These are phyloP conservation scores for Heliornis fulica DNA, from an alignment of 2,113 vertebrate genomes.

Conservation along the genomic window DNA sequence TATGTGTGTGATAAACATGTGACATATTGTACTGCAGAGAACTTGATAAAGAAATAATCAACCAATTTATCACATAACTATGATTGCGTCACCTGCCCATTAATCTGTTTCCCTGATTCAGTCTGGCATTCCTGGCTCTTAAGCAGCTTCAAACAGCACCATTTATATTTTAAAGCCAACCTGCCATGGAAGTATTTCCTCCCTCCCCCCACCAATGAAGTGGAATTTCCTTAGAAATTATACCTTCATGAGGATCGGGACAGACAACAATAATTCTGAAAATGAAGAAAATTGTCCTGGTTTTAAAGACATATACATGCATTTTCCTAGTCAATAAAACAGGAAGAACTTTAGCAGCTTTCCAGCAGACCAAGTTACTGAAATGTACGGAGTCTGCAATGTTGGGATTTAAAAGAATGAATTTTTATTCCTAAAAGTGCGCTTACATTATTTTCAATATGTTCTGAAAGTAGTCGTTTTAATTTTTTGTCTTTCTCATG, in stretches of 20 bases:
- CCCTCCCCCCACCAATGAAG: neutral
- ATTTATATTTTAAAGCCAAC: constrained; percentile 45
- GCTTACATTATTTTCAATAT: neutral
- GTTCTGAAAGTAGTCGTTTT: neutral
- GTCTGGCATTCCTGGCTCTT: constrained; percentile 10
- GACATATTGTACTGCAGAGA: neutral
- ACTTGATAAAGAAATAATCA: constrained; percentile 39
- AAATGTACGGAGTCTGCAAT: neutral
- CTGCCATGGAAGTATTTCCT: constrained; percentile 43
- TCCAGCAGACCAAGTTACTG: neutral
- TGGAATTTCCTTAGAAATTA: constrained; percentile 34
- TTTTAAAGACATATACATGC: neutral
- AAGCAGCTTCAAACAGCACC: constrained; percentile 20
- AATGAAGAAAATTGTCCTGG: neutral
- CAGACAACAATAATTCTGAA: neutral
- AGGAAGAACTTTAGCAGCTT: neutral
- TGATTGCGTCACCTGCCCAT: neutral
- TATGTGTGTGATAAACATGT: neutral
- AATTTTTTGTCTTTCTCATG: neutral
- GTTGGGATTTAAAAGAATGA: neutral
- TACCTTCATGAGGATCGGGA: neutral
- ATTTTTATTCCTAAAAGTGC: neutral
- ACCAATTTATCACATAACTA: neutral
- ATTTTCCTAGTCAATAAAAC: neutral
- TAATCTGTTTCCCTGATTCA: neutral